phyloP scores from a whole-genome alignment of 2,113 vertebrate genomes.

The Lampris megalopsis region DNA sequence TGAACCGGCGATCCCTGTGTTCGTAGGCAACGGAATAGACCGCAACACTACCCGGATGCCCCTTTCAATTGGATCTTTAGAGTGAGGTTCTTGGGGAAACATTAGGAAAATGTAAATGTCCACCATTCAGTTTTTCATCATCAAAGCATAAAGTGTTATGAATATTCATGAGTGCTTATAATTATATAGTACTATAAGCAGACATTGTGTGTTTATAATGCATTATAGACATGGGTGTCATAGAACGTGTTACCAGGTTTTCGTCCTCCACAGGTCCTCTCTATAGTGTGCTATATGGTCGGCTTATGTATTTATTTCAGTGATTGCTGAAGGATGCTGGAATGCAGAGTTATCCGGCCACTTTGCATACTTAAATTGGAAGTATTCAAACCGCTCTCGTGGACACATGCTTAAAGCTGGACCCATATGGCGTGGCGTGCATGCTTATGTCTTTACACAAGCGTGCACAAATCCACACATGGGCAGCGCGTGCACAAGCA shows the following conservation, averaged over 20 bases:
- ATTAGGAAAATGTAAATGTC: too few species aligned
- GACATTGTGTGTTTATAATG: too few species aligned
- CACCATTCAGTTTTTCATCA: too few species aligned
- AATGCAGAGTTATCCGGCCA: conserved; percentile 57
- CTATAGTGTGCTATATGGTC: conserved; percentile 51
- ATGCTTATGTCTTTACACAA: neutral
- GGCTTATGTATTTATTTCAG: conserved; percentile 67
- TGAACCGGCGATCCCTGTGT: too few species aligned
- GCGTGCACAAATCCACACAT: neutral
- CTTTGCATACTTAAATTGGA: conserved; percentile 71
- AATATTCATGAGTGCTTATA: too few species aligned
- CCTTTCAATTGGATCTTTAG: too few species aligned
- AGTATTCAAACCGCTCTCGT: conserved; percentile 69
- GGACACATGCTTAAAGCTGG: conserved; percentile 17
- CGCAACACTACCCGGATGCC: too few species aligned
- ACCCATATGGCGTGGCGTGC: conserved; percentile 17
- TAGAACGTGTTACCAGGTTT: neutral
- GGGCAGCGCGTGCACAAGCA: neutral
- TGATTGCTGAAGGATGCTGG: conserved; percentile 62
- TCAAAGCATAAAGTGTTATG: too few species aligned
- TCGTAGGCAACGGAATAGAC: too few species aligned
- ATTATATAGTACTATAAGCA: too few species aligned
- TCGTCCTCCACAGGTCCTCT: conserved; percentile 46
- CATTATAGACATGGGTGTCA: too few species aligned
- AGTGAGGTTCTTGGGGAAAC: too few species aligned